Evolutionary conservation across 2,888 invertebrate genomes (phyloP).

Genomic region (Sinelater perroti): DNA sequence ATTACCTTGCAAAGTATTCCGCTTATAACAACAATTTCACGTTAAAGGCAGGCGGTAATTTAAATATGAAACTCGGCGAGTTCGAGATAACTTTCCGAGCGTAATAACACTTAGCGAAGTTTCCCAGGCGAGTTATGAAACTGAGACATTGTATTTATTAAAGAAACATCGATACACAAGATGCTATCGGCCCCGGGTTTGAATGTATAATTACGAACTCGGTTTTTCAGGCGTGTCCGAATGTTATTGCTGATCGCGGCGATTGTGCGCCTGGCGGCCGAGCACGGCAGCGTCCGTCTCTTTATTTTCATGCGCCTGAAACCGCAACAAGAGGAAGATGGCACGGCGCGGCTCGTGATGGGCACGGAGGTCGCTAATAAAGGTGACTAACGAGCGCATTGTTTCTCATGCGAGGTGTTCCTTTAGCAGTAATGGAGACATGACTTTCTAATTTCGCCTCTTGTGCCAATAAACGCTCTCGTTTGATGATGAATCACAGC

Average conservation of each 20-base stretch:
- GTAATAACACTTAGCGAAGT: conserved; percentile 19
- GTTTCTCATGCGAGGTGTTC: conserved; percentile 22
- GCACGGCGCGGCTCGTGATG: background rate
- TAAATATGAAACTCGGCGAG: conserved; percentile 12
- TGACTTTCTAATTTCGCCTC: conserved; percentile 25
- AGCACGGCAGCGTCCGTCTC: background rate
- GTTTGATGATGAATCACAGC: conserved; percentile 17
- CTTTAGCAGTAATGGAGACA: conserved; percentile 17
- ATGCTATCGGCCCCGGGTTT: conserved; percentile 19
- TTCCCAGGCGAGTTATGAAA: conserved; percentile 10
- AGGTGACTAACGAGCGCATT: conserved; percentile 18
- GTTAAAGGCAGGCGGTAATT: conserved; percentile 15
- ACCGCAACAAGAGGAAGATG: background rate
- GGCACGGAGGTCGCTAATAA: conserved; percentile 2
- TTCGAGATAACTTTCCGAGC: conserved; percentile 13
- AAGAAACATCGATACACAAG: conserved; percentile 19
- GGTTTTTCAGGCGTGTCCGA: conserved; percentile 25
- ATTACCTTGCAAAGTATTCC: conserved; percentile 13
- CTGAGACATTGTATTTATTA: conserved; percentile 24
- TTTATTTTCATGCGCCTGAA: background rate
- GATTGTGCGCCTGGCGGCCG: conserved; percentile 8
- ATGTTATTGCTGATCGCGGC: conserved; percentile 28
- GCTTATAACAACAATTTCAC: conserved; percentile 12
- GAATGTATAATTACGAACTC: conserved; percentile 30
- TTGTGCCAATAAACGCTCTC: conserved; percentile 18